Percentiles rank a stretch among this genome's conserved stretches.
These are phyloP conservation scores for Epinephelus cyanopodus DNA, from an alignment of 2,113 vertebrate genomes.

Conservation along the genomic window DNA sequence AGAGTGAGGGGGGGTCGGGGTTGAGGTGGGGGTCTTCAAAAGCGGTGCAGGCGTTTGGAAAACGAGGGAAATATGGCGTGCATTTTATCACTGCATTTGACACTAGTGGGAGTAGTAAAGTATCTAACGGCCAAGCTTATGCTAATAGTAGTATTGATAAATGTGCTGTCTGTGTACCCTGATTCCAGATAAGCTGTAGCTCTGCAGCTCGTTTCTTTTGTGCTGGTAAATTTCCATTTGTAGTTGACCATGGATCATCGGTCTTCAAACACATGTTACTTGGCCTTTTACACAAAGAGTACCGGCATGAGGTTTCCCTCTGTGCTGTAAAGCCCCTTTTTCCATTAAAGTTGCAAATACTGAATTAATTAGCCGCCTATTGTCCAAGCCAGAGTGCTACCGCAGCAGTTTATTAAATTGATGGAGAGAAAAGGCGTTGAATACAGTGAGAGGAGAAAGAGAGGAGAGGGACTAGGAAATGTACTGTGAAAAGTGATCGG, in stretches of 20 bases:
- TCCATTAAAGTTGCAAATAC: constrained; percentile 70
- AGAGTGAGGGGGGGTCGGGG: neutral
- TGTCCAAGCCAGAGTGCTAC: constrained; percentile 66
- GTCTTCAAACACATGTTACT: constrained; percentile 33
- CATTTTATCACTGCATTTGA: constrained; percentile 22
- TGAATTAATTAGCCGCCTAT: constrained; percentile 70
- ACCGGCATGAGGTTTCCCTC: constrained; percentile 35
- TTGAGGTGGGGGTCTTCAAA: constrained; percentile 3
- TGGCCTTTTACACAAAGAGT: constrained; percentile 59
- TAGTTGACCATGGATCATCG: constrained; percentile 52
- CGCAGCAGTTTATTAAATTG: constrained; percentile 75
- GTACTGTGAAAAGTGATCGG: constrained; percentile 58
- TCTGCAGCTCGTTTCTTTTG: constrained; percentile 24
- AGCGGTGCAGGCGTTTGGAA: constrained; percentile 16
- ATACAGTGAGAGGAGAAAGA: constrained; percentile 31
- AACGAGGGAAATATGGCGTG: neutral
- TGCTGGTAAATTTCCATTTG: constrained; percentile 70
- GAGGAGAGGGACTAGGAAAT: constrained; percentile 38
- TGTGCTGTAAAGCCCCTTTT: constrained; percentile 48
- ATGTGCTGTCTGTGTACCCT: constrained; percentile 54
- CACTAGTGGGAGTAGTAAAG: constrained; percentile 46
- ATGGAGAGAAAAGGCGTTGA: constrained; percentile 38
- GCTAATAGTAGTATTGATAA: constrained; percentile 75
- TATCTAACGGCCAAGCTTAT: constrained; percentile 52
- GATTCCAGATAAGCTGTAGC: constrained; percentile 60